Conservation (phyloP, 1,140 invertebrate genomes). For the Lepidurus arcticus region DNA sequence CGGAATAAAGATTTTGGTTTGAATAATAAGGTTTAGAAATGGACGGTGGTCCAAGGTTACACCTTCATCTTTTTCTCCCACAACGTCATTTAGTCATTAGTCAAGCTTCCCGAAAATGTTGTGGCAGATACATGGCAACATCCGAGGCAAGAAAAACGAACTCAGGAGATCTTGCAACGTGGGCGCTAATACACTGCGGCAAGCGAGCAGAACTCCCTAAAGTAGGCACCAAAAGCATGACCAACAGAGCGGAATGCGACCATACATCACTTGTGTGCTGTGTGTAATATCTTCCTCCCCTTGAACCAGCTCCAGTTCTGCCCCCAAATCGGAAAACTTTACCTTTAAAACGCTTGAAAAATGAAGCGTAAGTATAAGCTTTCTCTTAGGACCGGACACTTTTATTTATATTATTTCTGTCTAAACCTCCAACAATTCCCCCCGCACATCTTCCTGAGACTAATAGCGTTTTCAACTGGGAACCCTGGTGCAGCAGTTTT, state of each 20-base stretch:
- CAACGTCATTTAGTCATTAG: background rate
- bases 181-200: background rate
- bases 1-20: no score
- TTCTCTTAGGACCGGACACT: background rate
- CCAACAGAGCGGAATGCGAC: background rate
- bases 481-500: no score
- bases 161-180: background rate
- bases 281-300: background rate
- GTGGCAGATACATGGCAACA: background rate
- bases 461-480: background rate
- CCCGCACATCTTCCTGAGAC: background rate
- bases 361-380: background rate
- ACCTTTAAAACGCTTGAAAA: background rate
- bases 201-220: background rate
- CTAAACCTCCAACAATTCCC: background rate
- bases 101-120: background rate
- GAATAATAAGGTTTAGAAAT: background rate
- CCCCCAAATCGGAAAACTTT: background rate
- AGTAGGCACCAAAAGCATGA: constrained; percentile 2
- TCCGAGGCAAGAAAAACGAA: background rate
- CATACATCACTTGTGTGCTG: background rate
- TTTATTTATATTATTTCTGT: background rate
- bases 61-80: background rate
- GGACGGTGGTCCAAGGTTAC: background rate
- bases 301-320: background rate